Evolutionary conservation across 2,113 vertebrate species (phyloP), one percentile per base, ranked within the genome.

Genomic region (Leuciscus idus): DNA sequence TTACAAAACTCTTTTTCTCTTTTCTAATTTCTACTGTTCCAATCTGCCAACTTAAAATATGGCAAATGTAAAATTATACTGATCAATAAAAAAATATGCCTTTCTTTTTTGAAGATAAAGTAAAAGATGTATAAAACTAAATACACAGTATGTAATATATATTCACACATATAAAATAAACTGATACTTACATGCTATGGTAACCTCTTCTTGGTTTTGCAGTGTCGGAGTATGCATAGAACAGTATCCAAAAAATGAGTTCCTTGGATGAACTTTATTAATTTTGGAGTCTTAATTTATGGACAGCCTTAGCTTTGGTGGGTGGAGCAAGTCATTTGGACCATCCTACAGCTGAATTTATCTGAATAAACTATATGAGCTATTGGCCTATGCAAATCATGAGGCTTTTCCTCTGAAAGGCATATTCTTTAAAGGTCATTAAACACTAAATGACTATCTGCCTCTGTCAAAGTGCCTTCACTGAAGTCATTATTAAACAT

Each of bases 341-440:
- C 85, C 79, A 48, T 19, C 79, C 79, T 75, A 39, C 43, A 43
- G 28, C 26, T 46, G 23, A 4, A 52, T 48, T 21, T 17, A 75
- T 82, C 55, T 39, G 68, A 75, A 17, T 36, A 36, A 23, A 52
- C 30, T 43, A 6, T 11, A 62, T 72, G 19, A 3, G 30, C 8
- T 28, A 43, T 72, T 78, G 13, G 33, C 52, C 72, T 83, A 86
- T 46, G 66, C 70, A 86, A 86, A 86, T 86, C 4, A 81, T 2
- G 21, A 81, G 36, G 43, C 48, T 48, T 66, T 50, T 21, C 62
- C 52, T 61, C 23, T 39, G 80, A 81, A 68, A 68, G 61, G 36
- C 73, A 43, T 8, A 36, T 12, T 46, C 61, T 68, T 26, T 15
- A 57, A 66, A 50, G 23, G 75, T 43, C 6, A 66, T 64, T 26